phyloP scores from a whole-genome alignment of 35 echinoderm and acorn worm species.

The Lytechinus pictus region DNA sequence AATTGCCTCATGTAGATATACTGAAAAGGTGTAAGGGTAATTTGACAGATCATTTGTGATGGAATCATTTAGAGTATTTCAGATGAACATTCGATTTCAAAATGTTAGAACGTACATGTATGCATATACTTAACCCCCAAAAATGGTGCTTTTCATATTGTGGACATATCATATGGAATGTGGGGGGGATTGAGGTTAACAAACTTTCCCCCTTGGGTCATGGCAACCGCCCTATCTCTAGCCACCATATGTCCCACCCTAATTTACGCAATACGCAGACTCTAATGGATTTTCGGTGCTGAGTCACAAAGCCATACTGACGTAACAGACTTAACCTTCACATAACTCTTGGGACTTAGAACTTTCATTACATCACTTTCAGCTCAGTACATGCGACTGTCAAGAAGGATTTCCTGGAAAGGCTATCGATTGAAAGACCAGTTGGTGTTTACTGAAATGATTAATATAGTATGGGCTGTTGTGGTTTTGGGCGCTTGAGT shows the following conservation, averaged over 20 bases:
- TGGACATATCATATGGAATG: too few species aligned
- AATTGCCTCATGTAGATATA: too few species aligned
- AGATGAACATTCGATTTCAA: too few species aligned
- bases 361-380: neutral
- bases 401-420: neutral
- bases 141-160: too few species aligned
- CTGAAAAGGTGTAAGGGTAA: too few species aligned
- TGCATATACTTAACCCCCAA: too few species aligned
- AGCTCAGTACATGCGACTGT: neutral
- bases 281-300: neutral
- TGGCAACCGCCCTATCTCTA: too few species aligned
- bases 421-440: slow-evolving; percentile 4
- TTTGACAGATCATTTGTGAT: too few species aligned
- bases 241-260: neutral
- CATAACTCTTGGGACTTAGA: neutral
- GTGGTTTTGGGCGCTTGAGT: neutral
- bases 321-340: neutral
- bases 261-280: neutral
- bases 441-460: neutral
- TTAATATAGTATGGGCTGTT: neutral
- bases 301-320: neutral
- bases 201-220: too few species aligned
- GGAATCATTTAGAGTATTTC: too few species aligned
- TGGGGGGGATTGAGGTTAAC: too few species aligned
- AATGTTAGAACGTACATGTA: too few species aligned